A percentile compares a stretch with the other conserved stretches of the same genome.
These are phyloP conservation scores for Drosophila subpulchrella DNA, from an alignment of 1,140 invertebrate genomes.

Conservation along the genomic window DNA sequence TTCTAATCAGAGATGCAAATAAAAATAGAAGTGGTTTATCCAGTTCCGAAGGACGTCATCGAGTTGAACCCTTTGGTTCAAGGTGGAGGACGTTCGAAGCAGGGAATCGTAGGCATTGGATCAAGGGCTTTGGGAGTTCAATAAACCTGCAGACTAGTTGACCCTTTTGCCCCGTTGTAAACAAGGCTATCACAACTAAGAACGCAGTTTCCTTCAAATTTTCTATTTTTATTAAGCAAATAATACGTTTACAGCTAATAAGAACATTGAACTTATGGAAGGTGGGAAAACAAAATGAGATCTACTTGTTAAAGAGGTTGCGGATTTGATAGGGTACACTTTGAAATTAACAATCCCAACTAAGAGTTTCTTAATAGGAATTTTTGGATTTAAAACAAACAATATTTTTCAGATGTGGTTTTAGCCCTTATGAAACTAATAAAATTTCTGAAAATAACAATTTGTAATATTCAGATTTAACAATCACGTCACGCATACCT, in stretches of 20 bases:
- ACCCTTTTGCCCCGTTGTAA: constrained; percentile 11
- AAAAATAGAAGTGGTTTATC: constrained; percentile 38
- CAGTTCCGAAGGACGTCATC: constrained; percentile 24
- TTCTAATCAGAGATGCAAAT: constrained; percentile 55
- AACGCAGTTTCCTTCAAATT: background rate
- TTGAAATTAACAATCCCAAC: no score
- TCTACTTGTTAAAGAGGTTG: no score
- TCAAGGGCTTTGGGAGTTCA: constrained; percentile 31
- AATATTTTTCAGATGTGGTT: background rate
- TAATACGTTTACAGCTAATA: background rate
- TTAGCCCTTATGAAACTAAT: no score
- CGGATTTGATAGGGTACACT: background rate
- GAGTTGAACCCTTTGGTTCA: constrained; percentile 32
- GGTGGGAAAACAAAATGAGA: no score
- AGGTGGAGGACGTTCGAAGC: constrained; percentile 28
- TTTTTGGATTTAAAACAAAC: no score
- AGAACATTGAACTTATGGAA: background rate
- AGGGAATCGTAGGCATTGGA: constrained; percentile 16
- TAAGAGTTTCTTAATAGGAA: no score
- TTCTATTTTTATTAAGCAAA: background rate
- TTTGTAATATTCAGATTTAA: no score
- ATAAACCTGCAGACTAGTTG: constrained; percentile 25
- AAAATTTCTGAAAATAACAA: no score
- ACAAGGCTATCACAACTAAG: background rate
- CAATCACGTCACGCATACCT: no score